phyloP scores from a whole-genome alignment of 2,888 invertebrate genomes.

The Rhingia rostrata region DNA sequence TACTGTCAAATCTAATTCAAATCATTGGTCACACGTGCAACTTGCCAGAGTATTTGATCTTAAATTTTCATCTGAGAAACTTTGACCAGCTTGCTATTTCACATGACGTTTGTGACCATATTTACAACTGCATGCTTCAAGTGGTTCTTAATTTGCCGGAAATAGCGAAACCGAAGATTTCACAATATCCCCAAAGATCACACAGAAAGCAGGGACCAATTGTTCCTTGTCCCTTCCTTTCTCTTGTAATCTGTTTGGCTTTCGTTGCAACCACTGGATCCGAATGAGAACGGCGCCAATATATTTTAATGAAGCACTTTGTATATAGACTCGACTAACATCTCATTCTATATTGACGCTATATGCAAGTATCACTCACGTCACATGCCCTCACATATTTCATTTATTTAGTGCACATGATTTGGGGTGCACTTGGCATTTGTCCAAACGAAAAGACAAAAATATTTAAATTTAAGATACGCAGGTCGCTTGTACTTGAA shows the following conservation, averaged over 20 bases:
- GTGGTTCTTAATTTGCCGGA: not conserved
- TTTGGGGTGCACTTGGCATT: conserved; percentile 49
- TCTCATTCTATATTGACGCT: conserved; percentile 7
- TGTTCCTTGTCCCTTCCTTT: not conserved
- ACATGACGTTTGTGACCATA: not conserved
- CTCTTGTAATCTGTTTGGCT: not conserved
- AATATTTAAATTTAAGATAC: conserved; percentile 17
- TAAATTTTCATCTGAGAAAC: not conserved
- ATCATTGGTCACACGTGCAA: not conserved
- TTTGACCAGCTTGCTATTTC: not conserved
- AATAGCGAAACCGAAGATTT: not conserved
- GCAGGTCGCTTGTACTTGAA: conserved; percentile 47
- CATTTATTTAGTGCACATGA: conserved; percentile 65
- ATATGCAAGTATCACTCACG: conserved; percentile 36
- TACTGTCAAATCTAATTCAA: not conserved
- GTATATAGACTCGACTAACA: not conserved
- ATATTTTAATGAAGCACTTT: conserved; percentile 10
- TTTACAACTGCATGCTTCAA: not conserved
- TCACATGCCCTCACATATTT: conserved; percentile 64
- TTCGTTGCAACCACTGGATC: not conserved
- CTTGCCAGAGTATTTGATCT: not conserved
- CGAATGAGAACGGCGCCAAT: conserved; percentile 41
- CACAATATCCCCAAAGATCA: not conserved
- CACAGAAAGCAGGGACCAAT: not conserved
- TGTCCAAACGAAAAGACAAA: conserved; percentile 40